These are phyloP conservation scores for Nymphalis urticae DNA, from an alignment of 2,888 invertebrate genomes.

Conservation along the genomic window DNA sequence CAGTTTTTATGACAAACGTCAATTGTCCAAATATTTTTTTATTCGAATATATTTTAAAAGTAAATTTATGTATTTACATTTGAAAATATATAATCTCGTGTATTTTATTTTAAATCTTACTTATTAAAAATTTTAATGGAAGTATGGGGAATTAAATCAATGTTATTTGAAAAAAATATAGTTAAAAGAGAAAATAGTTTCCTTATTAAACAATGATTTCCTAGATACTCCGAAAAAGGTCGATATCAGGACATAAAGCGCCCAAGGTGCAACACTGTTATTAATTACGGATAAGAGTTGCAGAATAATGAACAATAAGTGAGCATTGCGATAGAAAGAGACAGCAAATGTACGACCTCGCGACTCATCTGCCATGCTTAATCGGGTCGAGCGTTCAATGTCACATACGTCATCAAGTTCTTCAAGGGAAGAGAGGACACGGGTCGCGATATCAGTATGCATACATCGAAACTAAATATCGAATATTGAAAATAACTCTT, in stretches of 20 bases:
- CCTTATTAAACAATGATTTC: not conserved
- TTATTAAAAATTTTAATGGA: too few species aligned
- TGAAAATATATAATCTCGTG: too few species aligned
- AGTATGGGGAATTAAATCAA: too few species aligned
- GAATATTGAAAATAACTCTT: not conserved
- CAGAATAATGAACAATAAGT: conserved; percentile 39
- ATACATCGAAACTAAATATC: not conserved
- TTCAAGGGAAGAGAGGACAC: conserved; percentile 36
- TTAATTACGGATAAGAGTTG: conserved; percentile 35
- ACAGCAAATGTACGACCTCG: conserved; percentile 53
- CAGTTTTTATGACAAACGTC: not conserved
- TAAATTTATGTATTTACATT: too few species aligned
- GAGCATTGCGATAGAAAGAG: conserved; percentile 37
- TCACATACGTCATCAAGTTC: conserved; percentile 53
- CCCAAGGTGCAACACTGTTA: conserved; percentile 21
- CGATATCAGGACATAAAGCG: conserved; percentile 17
- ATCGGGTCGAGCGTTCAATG: conserved; percentile 75
- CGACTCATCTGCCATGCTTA: conserved; percentile 67
- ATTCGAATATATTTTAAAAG: too few species aligned
- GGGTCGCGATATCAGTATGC: conserved; percentile 5
- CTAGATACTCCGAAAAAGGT: conserved; percentile 9
- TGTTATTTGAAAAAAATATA: too few species aligned
- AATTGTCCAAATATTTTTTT: not conserved
- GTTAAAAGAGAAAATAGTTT: not conserved
- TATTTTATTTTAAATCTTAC: too few species aligned